Evolutionary conservation across 1,140 invertebrate species (phyloP).

Genomic region (Berghia stephanieae): DNA sequence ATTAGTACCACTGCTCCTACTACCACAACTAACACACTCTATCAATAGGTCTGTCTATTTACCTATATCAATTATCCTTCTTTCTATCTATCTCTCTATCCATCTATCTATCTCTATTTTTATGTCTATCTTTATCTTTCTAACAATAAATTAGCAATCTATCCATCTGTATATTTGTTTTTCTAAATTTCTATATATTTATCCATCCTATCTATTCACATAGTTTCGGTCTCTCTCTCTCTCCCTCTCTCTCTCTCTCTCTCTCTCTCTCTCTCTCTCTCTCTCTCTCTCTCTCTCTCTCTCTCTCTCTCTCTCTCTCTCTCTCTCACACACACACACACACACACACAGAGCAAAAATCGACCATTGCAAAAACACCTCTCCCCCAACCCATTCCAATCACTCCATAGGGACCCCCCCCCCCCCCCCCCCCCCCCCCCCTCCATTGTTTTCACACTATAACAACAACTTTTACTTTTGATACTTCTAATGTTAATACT

Average conservation of each 20-base stretch:
- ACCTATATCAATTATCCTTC: not conserved
- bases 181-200: not conserved
- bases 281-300: not conserved
- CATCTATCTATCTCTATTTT: constrained; percentile 27
- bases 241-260: not conserved
- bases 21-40: not conserved
- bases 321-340: not conserved
- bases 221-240: not conserved
- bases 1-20: no score
- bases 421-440: not conserved
- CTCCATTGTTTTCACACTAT: no score
- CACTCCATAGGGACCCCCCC: no score
- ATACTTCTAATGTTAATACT: no score
- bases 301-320: not conserved
- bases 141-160: not conserved
- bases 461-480: no score
- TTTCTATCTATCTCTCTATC: constrained; percentile 5
- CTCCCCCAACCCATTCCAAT: no score
- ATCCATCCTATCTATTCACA: not conserved
- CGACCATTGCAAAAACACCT: no score
- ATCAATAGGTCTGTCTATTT: no score
- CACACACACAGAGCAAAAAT: no score
- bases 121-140: no score
- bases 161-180: not conserved
- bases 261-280: not conserved